Evolutionary conservation across 2,113 vertebrate genomes (phyloP).

Genomic region (Sceloporus tristichus): DNA sequence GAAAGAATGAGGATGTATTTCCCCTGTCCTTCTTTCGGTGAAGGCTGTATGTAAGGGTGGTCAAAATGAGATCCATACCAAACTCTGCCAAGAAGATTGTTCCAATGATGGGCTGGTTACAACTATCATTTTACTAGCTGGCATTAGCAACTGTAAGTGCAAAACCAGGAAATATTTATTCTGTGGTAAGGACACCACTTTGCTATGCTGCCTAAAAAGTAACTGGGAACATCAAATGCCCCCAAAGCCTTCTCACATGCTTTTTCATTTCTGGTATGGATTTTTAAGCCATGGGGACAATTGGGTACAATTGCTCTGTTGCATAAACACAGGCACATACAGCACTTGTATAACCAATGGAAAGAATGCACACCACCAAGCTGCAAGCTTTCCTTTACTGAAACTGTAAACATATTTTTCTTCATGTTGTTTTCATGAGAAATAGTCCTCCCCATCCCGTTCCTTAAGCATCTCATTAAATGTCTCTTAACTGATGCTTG

Average conservation of each 20-base stretch:
- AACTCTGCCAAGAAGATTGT: too few species aligned
- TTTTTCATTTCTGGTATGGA: background rate
- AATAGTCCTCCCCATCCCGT: background rate
- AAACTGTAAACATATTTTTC: constrained; percentile 35
- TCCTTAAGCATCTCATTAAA: background rate
- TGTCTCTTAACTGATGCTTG: constrained; percentile 36
- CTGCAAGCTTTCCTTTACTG: background rate
- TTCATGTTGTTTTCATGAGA: constrained; percentile 25
- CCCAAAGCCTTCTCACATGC: background rate
- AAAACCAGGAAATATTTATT: background rate
- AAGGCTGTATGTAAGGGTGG: too few species aligned
- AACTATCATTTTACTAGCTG: too few species aligned
- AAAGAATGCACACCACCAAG: background rate
- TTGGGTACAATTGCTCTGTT: background rate
- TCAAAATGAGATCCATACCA: too few species aligned
- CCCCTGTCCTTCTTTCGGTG: too few species aligned
- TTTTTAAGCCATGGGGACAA: background rate
- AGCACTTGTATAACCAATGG: too few species aligned
- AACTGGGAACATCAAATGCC: too few species aligned
- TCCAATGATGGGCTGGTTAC: too few species aligned
- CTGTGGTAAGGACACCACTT: too few species aligned
- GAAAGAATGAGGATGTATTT: too few species aligned
- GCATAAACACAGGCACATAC: background rate
- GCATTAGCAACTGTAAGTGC: too few species aligned
- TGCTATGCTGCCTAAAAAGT: too few species aligned